Percentiles rank a stretch among this genome's conserved stretches.
phyloP scores from a whole-genome alignment of 2,797 vertebrate species.

The Chelon auratus region DNA sequence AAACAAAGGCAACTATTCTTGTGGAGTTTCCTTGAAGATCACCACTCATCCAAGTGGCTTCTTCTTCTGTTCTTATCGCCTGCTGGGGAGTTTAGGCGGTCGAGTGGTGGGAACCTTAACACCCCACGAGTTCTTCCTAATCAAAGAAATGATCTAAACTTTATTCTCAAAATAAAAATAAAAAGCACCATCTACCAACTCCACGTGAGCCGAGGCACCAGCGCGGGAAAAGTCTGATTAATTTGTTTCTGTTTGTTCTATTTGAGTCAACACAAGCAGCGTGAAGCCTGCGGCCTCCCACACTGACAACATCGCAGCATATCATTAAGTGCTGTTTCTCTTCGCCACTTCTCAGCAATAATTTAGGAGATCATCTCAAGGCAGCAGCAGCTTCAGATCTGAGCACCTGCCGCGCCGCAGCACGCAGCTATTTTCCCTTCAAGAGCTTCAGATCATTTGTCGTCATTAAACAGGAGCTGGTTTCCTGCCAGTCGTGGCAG shows the following conservation, averaged over 20 bases:
- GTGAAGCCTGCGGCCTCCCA: slow-evolving; percentile 37
- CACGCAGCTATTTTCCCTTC: slow-evolving; percentile 3
- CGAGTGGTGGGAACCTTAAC: no score
- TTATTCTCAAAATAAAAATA: background rate
- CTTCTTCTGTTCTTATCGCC: no score
- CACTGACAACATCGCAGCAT: slow-evolving; percentile 49
- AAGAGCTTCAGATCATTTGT: background rate
- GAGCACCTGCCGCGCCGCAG: slow-evolving; percentile 36
- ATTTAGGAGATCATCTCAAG: slow-evolving; percentile 51
- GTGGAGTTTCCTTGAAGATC: no score
- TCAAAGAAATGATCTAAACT: no score
- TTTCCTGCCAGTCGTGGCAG: slow-evolving; percentile 34
- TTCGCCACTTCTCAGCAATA: slow-evolving; percentile 31
- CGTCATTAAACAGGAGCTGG: slow-evolving; percentile 44
- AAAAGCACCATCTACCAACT: background rate
- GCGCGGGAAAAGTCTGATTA: slow-evolving; percentile 9
- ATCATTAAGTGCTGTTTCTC: slow-evolving; percentile 51
- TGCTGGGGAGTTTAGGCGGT: no score
- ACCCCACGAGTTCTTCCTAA: no score
- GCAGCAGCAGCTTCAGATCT: slow-evolving; percentile 25
- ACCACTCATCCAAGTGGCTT: no score
- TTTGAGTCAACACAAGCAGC: slow-evolving; percentile 47
- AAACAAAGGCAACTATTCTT: no score
- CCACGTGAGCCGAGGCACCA: slow-evolving; percentile 10
- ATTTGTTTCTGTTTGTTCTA: slow-evolving; percentile 39